Base-by-base conservation (phyloP, 2,113 vertebrate species). In the Misgurnus anguillicaudatus region DNA sequence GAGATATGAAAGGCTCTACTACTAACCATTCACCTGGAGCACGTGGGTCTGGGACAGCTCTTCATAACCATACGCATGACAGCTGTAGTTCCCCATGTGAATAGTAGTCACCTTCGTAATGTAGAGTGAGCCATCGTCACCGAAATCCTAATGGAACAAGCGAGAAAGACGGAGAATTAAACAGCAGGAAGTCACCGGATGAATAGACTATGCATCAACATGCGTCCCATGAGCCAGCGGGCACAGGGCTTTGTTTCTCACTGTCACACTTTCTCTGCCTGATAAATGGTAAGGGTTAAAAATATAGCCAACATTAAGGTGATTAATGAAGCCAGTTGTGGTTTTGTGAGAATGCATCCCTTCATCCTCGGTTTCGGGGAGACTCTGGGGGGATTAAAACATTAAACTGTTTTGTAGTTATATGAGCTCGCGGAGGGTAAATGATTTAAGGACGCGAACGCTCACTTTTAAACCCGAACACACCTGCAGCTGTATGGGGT, bases 1-100 rank as follows among this genome's bases (percentile, higher is more conserved):
- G 69, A 63, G 19, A 89, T 88, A 86, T 85, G 90, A 86, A 91
- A 90, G 85, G 89, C 58, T 67, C 88, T 90, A 92, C 91, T 96
- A 97, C 96, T 98, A 95, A 98, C 97, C 96, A 95, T 98, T 99
- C 95, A 99, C 97, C 96, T 98, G 97, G 92, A 99, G 97, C 93
- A 97, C 92, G 93, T 99, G 97, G 84, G 94, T 98, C 94, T 99
- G 97, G 90, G 91, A 91, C 81, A 98, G 92, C 84, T 96, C 94
- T 84, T 98, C 95, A 5, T 98, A 95, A 89, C 96, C 96, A 39
- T 94, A 92, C 81, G 97, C 96, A 66, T 98, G 96, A 87, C 97
- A 99, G 88, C 95, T 98, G 90, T 98, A 99, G 90, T 96, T 98
- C 82, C 97, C 97, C 95, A 97, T 96, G 92, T 99, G 97, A 88